Evolutionary conservation across 2,113 vertebrate genomes (phyloP), one percentile per base, ranked within the genome.

Genomic region (Drymodes brunneopygia): DNA sequence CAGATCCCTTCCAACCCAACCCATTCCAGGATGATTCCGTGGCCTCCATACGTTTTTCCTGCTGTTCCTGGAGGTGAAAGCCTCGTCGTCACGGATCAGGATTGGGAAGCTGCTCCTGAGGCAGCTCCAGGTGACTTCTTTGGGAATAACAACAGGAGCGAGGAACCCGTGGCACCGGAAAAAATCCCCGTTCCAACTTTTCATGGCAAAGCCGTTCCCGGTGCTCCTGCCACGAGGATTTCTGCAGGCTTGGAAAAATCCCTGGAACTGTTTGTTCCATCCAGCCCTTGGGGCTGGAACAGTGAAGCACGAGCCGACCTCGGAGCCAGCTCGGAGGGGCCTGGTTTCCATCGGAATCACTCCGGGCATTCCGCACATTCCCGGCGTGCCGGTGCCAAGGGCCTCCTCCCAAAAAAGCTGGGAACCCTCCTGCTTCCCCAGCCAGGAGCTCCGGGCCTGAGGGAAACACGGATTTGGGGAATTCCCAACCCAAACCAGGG

Each of bases 81-180:
- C 27, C 47, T 61, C 29, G 9, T 42, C 66, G 81, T 71, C 27
- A 5, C 23, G 67, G 73, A 48, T 8, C 2, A 1, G 28, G 38
- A 17, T 50, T 35, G 62, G 47, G 62, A 92, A 53, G 19, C 18
- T 8, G 69, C 36, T 61, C 44, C 72, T 38, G 42, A 17, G 62
- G 56, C 45, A 65, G 56, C 51, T 86, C 58, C 31, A 2, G 3
- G 61, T 15, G 71, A 4, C 11, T 48, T 69, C 11, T 48, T 23
- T 27, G 69, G 45, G 44, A 38, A n/a, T 23, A 9, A 14, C 8
- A 0, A 2, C 0, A 4, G 57, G 38, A 80, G 18, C 0, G 1
- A 19, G 77, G 51, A 50, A 4, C 40, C 48, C 0, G 7, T 9
- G 9, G 4, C 71, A 1, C 33, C 1, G 8, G 19, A 23, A 24